Conservation (phyloP, 2,888 invertebrate genomes). For the Conomelus anceps region DNA sequence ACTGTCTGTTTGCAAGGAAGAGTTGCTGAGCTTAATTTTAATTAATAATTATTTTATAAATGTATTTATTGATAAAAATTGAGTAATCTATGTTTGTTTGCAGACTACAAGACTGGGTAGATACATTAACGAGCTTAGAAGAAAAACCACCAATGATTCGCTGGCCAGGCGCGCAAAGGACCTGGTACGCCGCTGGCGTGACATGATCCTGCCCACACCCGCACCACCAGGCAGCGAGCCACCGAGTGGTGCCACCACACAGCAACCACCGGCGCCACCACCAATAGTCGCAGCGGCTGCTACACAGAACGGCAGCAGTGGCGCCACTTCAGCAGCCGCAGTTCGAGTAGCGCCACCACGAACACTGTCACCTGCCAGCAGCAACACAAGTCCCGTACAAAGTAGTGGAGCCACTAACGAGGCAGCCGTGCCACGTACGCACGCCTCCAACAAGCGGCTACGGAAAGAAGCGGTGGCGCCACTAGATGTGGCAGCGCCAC, state of each 20-base stretch:
- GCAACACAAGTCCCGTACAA: conserved; percentile 30
- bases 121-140: conserved; percentile 84
- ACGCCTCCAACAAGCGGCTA: conserved; percentile 49
- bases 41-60: neutral
- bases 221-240: conserved; percentile 23
- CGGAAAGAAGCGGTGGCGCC: conserved; percentile 43
- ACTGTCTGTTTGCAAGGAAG: too few species aligned
- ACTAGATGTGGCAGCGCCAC: too few species aligned
- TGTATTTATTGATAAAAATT: neutral
- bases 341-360: conserved; percentile 14
- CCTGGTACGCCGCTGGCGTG: conserved; percentile 87
- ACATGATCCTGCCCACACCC: conserved; percentile 63
- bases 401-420: conserved; percentile 27
- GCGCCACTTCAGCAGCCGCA: conserved; percentile 5
- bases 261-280: conserved; percentile 19
- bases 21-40: too few species aligned
- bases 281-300: conserved; percentile 25
- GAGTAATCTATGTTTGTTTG: conserved; percentile 31
- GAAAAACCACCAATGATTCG: conserved; percentile 75
- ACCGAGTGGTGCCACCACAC: conserved; percentile 6
- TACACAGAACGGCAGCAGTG: neutral
- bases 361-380: conserved; percentile 41
- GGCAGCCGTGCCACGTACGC: conserved; percentile 45
- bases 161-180: conserved; percentile 86
- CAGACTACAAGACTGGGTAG: conserved; percentile 92